Conservation (phyloP, 1,140 invertebrate species). For the Coenobita brevimanus region DNA sequence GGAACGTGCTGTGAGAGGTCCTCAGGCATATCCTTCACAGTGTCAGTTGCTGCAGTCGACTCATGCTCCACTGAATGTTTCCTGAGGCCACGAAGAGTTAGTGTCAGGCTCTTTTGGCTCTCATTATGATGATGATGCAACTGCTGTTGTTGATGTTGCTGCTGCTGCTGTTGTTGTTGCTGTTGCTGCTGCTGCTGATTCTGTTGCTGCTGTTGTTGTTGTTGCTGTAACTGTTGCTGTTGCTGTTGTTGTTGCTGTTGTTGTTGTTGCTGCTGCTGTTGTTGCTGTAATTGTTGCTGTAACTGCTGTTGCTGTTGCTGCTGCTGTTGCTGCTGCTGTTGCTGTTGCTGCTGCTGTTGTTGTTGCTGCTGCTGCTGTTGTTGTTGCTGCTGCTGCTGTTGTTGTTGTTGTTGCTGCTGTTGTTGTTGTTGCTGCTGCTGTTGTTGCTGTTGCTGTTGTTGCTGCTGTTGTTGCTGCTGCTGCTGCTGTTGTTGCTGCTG, state of each 20-base stretch:
- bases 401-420: neutral
- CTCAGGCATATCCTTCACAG: constrained; percentile 42
- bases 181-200: neutral
- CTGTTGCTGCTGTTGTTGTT: constrained; percentile 18
- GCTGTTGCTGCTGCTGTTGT: constrained; percentile 22
- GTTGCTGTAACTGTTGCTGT: constrained; percentile 18
- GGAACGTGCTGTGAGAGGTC: constrained; percentile 31
- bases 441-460: constrained; percentile 31
- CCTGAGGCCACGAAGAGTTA: neutral
- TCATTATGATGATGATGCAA: constrained; percentile 1
- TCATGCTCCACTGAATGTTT: constrained; percentile 31
- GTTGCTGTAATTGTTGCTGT: constrained; percentile 5
- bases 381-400: neutral
- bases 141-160: constrained; percentile 27
- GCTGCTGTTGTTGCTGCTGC: constrained; percentile 22
- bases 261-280: constrained; percentile 32
- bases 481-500: constrained; percentile 34
- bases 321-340: constrained; percentile 14
- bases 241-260: constrained; percentile 35
- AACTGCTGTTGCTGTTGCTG: constrained; percentile 23
- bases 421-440: neutral
- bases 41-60: neutral
- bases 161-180: constrained; percentile 1
- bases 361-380: neutral
- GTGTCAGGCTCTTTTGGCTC: constrained; percentile 3